phyloP scores from a whole-genome alignment of 2,113 vertebrate species.

The Triplophysa rosa region DNA sequence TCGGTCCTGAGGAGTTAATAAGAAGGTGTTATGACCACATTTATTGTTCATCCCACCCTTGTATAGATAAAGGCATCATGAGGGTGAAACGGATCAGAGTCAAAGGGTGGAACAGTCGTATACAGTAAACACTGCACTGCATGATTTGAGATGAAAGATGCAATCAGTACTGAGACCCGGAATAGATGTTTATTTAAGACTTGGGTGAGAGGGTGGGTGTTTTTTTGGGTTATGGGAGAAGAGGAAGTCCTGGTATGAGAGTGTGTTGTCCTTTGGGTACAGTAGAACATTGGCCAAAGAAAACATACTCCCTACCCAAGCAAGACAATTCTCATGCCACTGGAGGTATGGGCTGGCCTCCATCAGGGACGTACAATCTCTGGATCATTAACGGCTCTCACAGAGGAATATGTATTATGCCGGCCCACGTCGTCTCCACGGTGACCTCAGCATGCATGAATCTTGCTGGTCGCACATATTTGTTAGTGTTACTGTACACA shows the following conservation, averaged over 20 bases:
- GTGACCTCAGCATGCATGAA: slow-evolving; percentile 28
- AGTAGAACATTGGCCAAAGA: slow-evolving; percentile 76
- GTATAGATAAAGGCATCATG: slow-evolving; percentile 14
- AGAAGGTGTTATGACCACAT: slow-evolving; percentile 10
- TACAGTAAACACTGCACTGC: slow-evolving; percentile 42
- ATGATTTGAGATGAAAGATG: slow-evolving; percentile 53
- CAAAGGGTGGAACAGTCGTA: slow-evolving; percentile 7
- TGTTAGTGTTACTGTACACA: slow-evolving; percentile 79
- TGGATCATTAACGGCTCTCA: slow-evolving; percentile 85
- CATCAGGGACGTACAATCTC: slow-evolving; percentile 81
- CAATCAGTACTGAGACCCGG: slow-evolving; percentile 29
- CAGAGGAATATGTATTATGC: slow-evolving; percentile 78
- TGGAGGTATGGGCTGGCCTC: slow-evolving; percentile 80
- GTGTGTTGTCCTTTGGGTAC: slow-evolving; percentile 42
- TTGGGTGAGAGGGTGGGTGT: slow-evolving; percentile 67
- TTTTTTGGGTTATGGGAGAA: slow-evolving; percentile 59
- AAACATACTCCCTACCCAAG: slow-evolving; percentile 75
- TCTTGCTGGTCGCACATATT: slow-evolving; percentile 71
- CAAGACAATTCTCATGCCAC: slow-evolving; percentile 86
- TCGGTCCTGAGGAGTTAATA: slow-evolving; percentile 13
- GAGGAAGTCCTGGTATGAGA: slow-evolving; percentile 43
- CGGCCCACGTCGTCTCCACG: slow-evolving; percentile 65
- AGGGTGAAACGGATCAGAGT: slow-evolving; percentile 29
- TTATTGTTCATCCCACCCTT: slow-evolving; percentile 60
- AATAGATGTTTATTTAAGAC: slow-evolving; percentile 61